Evolutionary conservation across 2,113 vertebrate genomes (phyloP).

Genomic region (Corapipo altera): DNA sequence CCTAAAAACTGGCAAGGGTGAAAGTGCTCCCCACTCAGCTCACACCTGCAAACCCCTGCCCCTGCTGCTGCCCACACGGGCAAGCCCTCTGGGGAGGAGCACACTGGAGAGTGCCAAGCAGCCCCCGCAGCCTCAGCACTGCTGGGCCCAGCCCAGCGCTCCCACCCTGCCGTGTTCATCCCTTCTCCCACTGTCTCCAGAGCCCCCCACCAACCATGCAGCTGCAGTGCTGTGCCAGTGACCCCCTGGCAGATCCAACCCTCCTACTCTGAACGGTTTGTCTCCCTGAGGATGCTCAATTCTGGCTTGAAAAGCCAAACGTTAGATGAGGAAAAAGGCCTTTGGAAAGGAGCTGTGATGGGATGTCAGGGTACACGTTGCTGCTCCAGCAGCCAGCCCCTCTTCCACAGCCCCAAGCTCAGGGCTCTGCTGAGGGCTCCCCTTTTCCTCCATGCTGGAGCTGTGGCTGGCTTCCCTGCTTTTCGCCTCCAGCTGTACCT

Average conservation of each 20-base stretch:
- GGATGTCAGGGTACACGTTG: background rate
- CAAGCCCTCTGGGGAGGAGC: background rate
- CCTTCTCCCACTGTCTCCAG: background rate
- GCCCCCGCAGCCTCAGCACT: background rate
- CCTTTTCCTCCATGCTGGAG: background rate
- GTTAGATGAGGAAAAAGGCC: background rate
- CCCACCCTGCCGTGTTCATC: accelerated
- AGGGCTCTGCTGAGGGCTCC: background rate
- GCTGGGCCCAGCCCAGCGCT: accelerated
- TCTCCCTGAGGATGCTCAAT: background rate
- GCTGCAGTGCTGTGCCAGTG: accelerated
- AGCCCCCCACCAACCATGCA: background rate
- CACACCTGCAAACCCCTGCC: background rate
- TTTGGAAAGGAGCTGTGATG: background rate
- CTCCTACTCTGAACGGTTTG: background rate
- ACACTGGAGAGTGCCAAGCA: accelerated
- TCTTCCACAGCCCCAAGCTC: background rate
- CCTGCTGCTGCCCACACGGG: background rate
- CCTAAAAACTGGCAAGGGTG: background rate
- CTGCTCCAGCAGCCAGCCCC: background rate
- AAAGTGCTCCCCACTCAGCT: background rate
- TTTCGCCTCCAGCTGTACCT: constrained; percentile 4
- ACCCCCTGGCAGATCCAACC: background rate
- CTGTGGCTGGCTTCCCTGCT: background rate
- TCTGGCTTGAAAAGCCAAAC: background rate